Conservation (phyloP, 2,113 vertebrate species). For the Eulacestoma nigropectus region DNA sequence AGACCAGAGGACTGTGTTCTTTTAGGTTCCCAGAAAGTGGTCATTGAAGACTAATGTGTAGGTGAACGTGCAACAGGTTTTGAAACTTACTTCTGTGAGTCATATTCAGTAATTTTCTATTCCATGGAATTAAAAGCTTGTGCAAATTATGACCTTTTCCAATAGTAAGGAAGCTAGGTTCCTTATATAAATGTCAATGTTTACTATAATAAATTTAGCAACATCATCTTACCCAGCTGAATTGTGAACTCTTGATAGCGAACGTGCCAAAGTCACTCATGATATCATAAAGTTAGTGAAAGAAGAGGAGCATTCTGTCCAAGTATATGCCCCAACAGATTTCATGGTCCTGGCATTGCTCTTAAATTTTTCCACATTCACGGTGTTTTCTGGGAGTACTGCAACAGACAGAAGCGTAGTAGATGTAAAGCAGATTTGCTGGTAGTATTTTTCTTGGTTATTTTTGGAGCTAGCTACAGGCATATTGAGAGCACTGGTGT, state of each 20-base stretch:
- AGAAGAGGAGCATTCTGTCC: neutral
- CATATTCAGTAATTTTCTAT: neutral
- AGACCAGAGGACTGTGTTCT: neutral
- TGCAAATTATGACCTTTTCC: neutral
- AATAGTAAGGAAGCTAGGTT: neutral
- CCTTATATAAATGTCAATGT: neutral
- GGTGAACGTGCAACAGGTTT: neutral
- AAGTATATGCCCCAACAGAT: neutral
- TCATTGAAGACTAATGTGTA: neutral
- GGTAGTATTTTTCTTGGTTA: neutral
- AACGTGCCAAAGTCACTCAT: neutral
- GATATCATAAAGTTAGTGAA: neutral
- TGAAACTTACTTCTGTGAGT: neutral
- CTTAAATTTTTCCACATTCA: neutral
- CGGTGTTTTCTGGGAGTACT: neutral
- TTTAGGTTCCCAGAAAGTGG: neutral
- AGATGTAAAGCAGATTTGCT: neutral
- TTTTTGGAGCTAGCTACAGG: neutral
- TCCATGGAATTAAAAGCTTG: neutral
- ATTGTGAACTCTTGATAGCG: neutral
- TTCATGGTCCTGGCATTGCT: neutral
- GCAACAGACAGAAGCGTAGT: neutral
- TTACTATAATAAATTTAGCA: neutral
- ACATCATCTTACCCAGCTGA: neutral
- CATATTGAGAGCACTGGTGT: neutral